phyloP scores from a whole-genome alignment of 2,113 vertebrate genomes.

The Polypterus senegalus region DNA sequence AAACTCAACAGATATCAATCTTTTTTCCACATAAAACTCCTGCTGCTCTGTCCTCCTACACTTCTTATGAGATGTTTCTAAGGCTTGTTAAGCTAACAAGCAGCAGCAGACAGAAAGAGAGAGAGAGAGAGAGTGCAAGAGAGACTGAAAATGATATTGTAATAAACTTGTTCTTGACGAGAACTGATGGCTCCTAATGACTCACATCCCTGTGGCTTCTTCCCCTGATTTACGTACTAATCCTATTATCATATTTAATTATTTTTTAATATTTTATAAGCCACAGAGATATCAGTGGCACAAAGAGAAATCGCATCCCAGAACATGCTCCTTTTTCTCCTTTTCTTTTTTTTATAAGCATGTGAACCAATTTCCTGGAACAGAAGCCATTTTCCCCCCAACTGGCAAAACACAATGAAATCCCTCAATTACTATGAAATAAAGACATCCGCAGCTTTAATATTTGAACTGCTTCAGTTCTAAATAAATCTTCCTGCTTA shows the following conservation, averaged over 20 bases:
- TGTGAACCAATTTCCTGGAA: conserved; percentile 31
- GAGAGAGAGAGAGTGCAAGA: neutral
- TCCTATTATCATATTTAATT: conserved; percentile 39
- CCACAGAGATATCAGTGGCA: conserved; percentile 17
- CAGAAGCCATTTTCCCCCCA: neutral
- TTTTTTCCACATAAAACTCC: neutral
- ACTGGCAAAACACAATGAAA: no score
- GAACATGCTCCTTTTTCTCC: neutral
- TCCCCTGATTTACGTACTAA: conserved; percentile 32
- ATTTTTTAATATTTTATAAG: conserved; percentile 52
- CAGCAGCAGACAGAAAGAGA: neutral
- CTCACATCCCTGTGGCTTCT: conserved; percentile 21
- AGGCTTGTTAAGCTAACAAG: neutral
- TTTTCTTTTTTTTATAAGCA: neutral
- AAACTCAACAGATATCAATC: no score
- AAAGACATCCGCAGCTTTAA: no score
- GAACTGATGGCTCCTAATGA: neutral
- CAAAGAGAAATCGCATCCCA: conserved; percentile 2
- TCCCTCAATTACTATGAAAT: no score
- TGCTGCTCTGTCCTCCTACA: neutral
- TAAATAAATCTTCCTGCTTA: no score
- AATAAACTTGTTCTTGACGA: neutral
- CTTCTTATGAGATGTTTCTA: neutral
- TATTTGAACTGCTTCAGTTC: no score
- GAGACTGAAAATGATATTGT: neutral